Evolutionary conservation across 2,113 vertebrate genomes (phyloP).

Genomic region (Paramormyrops kingsleyae): DNA sequence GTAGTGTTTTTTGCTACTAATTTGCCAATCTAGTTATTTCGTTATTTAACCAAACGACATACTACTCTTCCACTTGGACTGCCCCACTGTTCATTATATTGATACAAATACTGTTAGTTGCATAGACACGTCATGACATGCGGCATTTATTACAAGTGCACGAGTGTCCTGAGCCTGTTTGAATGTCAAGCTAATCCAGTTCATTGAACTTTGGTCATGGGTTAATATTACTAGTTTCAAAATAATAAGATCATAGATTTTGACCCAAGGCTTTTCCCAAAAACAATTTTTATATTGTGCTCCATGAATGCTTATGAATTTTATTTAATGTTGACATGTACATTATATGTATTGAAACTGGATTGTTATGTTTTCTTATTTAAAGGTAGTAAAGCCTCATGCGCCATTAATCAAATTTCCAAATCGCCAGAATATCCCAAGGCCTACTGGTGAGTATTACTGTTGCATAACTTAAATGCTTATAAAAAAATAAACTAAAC

Average conservation of each 20-base stretch:
- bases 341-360: neutral
- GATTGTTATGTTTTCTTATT: constrained; percentile 10
- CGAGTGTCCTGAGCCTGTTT: neutral
- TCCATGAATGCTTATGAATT: neutral
- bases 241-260: neutral
- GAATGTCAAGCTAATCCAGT: neutral
- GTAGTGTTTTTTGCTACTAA: neutral
- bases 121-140: neutral
- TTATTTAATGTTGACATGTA: neutral
- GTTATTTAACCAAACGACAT: neutral
- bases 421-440: constrained; percentile 41
- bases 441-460: constrained; percentile 55
- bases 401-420: constrained; percentile 67
- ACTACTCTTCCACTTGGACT: neutral
- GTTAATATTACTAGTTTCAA: neutral
- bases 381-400: constrained; percentile 61
- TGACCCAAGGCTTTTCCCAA: neutral
- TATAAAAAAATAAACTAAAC: neutral
- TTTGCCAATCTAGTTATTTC: neutral
- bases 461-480: neutral
- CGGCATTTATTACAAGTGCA: neutral
- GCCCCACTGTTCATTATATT: neutral
- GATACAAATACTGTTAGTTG: neutral
- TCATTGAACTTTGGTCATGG: neutral
- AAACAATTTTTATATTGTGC: neutral